phyloP scores from a whole-genome alignment of 1,140 invertebrate genomes.

The Reticulitermes speratus region DNA sequence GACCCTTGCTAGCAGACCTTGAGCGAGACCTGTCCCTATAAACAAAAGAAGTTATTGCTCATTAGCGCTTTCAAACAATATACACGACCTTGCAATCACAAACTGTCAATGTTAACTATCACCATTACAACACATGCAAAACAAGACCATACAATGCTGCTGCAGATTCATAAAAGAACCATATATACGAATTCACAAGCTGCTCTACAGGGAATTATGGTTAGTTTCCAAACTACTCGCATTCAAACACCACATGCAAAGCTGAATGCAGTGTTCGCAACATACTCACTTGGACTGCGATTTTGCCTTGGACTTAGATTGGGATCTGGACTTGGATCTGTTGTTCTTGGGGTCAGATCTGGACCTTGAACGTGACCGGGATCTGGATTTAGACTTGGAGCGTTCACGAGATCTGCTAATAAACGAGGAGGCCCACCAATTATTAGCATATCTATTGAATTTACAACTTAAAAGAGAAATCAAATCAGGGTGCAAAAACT shows the following conservation, averaged over 20 bases:
- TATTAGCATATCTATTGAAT: not conserved
- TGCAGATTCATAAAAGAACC: not conserved
- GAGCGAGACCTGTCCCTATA: constrained; percentile 30
- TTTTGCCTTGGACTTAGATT: constrained; percentile 57
- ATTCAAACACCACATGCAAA: not conserved
- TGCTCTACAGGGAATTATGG: not conserved
- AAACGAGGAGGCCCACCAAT: constrained; percentile 40
- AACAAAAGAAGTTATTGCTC: not conserved
- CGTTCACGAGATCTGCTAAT: constrained; percentile 58
- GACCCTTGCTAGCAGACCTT: constrained; percentile 29
- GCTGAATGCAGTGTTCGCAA: not conserved
- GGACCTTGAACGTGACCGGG: constrained; percentile 58
- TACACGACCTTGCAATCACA: not conserved
- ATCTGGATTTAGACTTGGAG: constrained; percentile 57
- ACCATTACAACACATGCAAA: not conserved
- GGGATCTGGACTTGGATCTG: constrained; percentile 59
- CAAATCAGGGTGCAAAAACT: constrained; percentile 34
- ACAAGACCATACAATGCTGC: not conserved
- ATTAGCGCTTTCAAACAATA: not conserved
- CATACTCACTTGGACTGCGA: constrained; percentile 52
- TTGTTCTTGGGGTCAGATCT: constrained; percentile 47
- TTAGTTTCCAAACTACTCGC: not conserved
- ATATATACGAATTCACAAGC: not conserved
- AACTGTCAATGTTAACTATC: not conserved
- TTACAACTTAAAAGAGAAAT: constrained; percentile 13